Base-by-base conservation (phyloP, 2,888 invertebrate genomes). In the Antitype chi region DNA sequence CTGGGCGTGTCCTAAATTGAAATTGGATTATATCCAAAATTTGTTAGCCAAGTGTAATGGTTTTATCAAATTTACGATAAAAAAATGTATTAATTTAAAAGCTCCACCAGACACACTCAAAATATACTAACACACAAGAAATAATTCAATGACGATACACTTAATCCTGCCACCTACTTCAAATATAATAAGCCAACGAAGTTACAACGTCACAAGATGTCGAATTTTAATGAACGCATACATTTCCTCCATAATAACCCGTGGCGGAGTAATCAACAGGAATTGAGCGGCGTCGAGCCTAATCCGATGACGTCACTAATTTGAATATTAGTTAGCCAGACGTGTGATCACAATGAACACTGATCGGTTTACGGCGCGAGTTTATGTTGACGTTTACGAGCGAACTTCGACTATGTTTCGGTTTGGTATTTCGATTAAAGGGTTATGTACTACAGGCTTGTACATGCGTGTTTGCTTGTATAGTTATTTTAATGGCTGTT, bases 261-360 rank as follows among this genome's bases (percentile, higher is more conserved):
- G 69, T 67, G 74, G 63, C 68, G 76, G 81, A 77, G 85, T 87
- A 88, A 91, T 91, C 89, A 87, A 86, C 88, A 88, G 90, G 90
- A 89, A 90, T 88, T 85, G 90, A 85, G 85, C 79, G 73, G 78
- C 84, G 74, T 76, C 62, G 85, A 87, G 81, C 82, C 88, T 91
- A 88, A 92, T 91, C 89, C 87, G 86, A 90, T 91, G 91, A 91
- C 91, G 90, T 89, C 85, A 90, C 89, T 89, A 90, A 92, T 92
- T 90, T 90, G 91, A 90, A 91, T 92, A 90, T 90, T 90, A 89
- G 88, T 85, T 87, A 85, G 84, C 82, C 82, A 82, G 85, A 87
- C 85, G 82, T 86, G 82, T 85, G 88, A 86, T 85, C 87, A 87
- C 89, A 88, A 88, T 88, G 88, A 82, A 89, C 84, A 81, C 64